A percentile compares a stretch with the other conserved stretches of the same genome.
Conservation (phyloP, 1,140 invertebrate genomes). For the Idris sp. region DNA sequence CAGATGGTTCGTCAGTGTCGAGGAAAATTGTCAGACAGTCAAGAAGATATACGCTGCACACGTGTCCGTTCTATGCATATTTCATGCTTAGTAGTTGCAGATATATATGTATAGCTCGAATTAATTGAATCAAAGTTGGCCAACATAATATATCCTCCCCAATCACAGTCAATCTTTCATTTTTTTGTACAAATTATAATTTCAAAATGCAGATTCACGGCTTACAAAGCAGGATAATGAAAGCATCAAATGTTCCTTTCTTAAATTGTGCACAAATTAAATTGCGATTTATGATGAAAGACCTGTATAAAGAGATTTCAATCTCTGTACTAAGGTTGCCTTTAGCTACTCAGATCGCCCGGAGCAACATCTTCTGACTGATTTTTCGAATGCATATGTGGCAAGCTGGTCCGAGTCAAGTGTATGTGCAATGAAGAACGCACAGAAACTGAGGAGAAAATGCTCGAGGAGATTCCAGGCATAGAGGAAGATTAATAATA, state of each 20-base stretch:
- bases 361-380: conserved; percentile 73
- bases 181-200: too few relatives aligned
- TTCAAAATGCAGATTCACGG: too few relatives aligned
- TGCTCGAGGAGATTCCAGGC: conserved; percentile 47
- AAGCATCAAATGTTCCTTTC: too few relatives aligned
- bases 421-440: conserved; percentile 36
- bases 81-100: conserved; percentile 49
- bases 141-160: conserved; percentile 21
- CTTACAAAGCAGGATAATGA: too few relatives aligned
- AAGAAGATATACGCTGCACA: conserved; percentile 60
- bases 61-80: conserved; percentile 54
- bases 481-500: conserved; percentile 77
- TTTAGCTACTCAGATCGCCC: too few relatives aligned
- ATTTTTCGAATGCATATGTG: conserved; percentile 67
- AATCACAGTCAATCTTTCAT: too few relatives aligned
- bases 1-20: conserved; percentile 71
- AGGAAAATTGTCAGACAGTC: conserved; percentile 68
- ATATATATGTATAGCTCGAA: conserved; percentile 37
- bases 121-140: conserved; percentile 42
- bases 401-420: conserved; percentile 20
- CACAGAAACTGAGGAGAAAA: conserved; percentile 48
- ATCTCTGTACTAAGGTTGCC: too few relatives aligned
- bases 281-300: conserved; percentile 16
- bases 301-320: conserved; percentile 52
- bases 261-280: too few relatives aligned